Conservation (phyloP, 2,888 invertebrate genomes). For the Heliconius erato region DNA sequence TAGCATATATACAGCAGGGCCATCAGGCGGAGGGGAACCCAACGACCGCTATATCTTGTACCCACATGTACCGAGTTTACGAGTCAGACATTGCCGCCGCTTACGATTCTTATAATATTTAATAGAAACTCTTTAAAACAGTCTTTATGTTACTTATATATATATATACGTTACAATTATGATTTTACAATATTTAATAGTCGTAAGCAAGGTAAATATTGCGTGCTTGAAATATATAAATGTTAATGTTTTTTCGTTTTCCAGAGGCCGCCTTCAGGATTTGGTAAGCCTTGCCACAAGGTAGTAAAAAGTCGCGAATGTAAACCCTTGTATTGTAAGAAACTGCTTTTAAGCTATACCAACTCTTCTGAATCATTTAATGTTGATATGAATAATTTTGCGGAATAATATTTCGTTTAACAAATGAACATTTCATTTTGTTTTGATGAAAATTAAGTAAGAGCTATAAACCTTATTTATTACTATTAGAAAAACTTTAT, state of each 20-base stretch:
- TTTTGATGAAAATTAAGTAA: conserved; percentile 1
- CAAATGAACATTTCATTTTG: background rate
- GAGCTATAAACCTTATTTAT: background rate
- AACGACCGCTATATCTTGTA: too few species aligned
- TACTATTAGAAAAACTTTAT: background rate
- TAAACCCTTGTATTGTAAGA: conserved; percentile 67
- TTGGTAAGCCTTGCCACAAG: conserved; percentile 67
- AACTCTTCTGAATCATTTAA: conserved; percentile 51
- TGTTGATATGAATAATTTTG: conserved; percentile 42
- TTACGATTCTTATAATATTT: too few species aligned
- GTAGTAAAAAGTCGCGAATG: conserved; percentile 73
- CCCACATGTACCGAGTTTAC: too few species aligned
- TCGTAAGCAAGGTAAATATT: too few species aligned
- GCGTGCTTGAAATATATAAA: background rate
- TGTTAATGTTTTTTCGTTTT: conserved; percentile 38
- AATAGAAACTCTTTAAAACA: too few species aligned
- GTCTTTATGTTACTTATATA: too few species aligned
- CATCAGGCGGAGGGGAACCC: too few species aligned
- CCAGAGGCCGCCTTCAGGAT: conserved; percentile 59
- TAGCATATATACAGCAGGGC: too few species aligned
- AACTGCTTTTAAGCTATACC: conserved; percentile 40
- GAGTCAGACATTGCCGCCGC: too few species aligned
- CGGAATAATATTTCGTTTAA: background rate
- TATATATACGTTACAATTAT: too few species aligned
- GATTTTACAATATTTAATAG: too few species aligned